Conservation (phyloP, 2,888 invertebrate species). For the Orchestes rusci region DNA sequence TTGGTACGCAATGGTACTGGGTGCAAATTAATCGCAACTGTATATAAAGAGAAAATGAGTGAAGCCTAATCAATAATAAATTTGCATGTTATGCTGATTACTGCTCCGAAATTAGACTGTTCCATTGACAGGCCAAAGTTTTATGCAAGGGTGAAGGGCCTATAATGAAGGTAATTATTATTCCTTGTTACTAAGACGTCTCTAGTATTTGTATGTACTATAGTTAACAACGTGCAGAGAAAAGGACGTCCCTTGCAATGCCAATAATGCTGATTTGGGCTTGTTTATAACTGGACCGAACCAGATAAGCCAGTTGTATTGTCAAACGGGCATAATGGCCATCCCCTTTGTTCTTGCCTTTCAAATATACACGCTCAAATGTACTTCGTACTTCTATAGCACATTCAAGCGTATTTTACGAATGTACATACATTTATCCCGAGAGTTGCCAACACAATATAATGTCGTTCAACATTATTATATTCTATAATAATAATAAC, state of each 20-base stretch:
- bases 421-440: constrained; percentile 19
- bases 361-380: constrained; percentile 15
- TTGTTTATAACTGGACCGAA: constrained; percentile 22
- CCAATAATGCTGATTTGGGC: constrained; percentile 21
- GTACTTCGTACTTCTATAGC: constrained; percentile 8
- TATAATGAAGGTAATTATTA: no score
- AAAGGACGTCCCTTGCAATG: constrained; percentile 8
- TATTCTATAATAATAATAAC: constrained; percentile 38
- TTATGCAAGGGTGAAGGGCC: no score
- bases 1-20: constrained; percentile 22
- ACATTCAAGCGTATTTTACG: constrained; percentile 16
- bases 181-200: no score
- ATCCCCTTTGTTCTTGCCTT: constrained; percentile 17
- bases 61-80: constrained; percentile 24
- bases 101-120: constrained; percentile 21
- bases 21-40: constrained; percentile 4
- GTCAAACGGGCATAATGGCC: constrained; percentile 17
- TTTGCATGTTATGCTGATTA: constrained; percentile 25
- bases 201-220: no score
- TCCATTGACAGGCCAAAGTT: constrained; percentile 1
- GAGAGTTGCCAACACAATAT: constrained; percentile 21
- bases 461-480: constrained; percentile 32
- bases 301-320: constrained; percentile 17
- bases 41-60: no score
- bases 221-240: no score